A percentile compares a stretch with the other conserved stretches of the same genome.
Evolutionary conservation across 2,888 invertebrate genomes (phyloP).

Genomic region (Mantis religiosa): DNA sequence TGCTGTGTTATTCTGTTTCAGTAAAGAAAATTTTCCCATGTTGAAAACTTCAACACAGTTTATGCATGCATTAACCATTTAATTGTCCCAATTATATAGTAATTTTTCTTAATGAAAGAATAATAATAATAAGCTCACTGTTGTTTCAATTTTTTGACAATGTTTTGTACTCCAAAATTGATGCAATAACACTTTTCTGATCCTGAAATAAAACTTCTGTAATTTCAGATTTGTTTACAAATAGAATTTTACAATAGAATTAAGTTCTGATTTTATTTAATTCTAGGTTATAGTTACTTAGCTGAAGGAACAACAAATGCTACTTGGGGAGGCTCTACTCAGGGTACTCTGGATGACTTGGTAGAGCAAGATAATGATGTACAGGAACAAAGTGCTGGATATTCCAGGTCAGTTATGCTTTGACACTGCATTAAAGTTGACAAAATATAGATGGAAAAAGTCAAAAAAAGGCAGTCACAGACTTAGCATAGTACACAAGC

Average conservation of each 20-base stretch:
- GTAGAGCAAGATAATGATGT: slow-evolving; percentile 28
- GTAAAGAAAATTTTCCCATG: too few relatives aligned
- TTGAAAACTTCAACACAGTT: too few relatives aligned
- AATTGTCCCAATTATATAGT: too few relatives aligned
- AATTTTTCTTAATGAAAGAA: too few relatives aligned
- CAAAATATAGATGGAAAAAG: background rate
- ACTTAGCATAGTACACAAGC: background rate
- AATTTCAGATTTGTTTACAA: too few relatives aligned
- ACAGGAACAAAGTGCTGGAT: slow-evolving; percentile 26
- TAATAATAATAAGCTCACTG: too few relatives aligned
- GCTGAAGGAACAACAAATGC: slow-evolving; percentile 25
- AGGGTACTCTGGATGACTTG: slow-evolving; percentile 24
- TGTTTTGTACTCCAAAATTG: too few relatives aligned
- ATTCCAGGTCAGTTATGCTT: slow-evolving; percentile 9
- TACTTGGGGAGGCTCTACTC: slow-evolving; percentile 31
- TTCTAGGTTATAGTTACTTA: slow-evolving; percentile 2
- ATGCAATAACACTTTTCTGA: too few relatives aligned
- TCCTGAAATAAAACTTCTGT: too few relatives aligned
- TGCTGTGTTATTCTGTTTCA: too few relatives aligned
- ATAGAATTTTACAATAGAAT: background rate
- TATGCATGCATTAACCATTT: too few relatives aligned
- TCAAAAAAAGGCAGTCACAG: background rate
- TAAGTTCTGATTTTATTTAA: background rate
- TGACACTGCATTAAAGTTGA: background rate
- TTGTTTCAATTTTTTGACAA: too few relatives aligned